phyloP scores from a whole-genome alignment of 2,113 vertebrate species.

The human region GRCh38 chr1:25457501-25458000 shows the following conservation, averaged over 20 bases:
- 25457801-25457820: not conserved
- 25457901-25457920: not conserved
- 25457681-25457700: not conserved
- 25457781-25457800: conserved; percentile 24
- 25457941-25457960: conserved; percentile 31
- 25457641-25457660: not conserved
- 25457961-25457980: conserved; percentile 36
- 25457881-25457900: not conserved
- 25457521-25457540: not conserved
- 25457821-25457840: not conserved
- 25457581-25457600: not conserved
- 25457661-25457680: not conserved
- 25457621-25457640: not conserved
- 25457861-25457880: not conserved
- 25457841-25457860: not conserved
- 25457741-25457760: conserved; percentile 14
- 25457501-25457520: not conserved
- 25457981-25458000: conserved; percentile 19
- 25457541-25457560: not conserved
- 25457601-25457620: not conserved
- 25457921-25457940: not conserved
- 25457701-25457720: conserved; percentile 20
- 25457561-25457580: not conserved
- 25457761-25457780: not conserved
- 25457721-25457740: conserved; percentile 28